Evolutionary conservation across 2,888 invertebrate genomes (phyloP), one percentile per base, ranked within the genome.

Genomic region (Glyphotaelius pellucidus): DNA sequence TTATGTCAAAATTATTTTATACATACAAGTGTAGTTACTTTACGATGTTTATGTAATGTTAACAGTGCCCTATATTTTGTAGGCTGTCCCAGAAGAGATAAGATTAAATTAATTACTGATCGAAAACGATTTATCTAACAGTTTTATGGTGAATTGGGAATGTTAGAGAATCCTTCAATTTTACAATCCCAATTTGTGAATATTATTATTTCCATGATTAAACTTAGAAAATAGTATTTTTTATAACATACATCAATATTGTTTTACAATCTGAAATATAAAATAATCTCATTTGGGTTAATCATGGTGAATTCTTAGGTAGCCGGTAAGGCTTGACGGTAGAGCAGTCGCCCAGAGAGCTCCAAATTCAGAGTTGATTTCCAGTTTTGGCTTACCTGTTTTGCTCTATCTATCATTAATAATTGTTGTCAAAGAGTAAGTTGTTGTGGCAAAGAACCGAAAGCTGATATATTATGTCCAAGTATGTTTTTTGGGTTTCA

Each of bases 1-100:
- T 67, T 67, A 86, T 86, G 42, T 86, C 42, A 38, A 86, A 86
- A 42, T 86, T 38, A 35, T 86, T 86, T 86, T 86, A 86, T 86
- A 86, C 42, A 86, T 47, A 25, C 25, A n/a, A 25, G 14, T 32
- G 14, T 85, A 85, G 85, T 85, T 35, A 85, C n/a, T 42, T 38
- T 15, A 83, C 9, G 35, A 83, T 83, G 32, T 32, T 32, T 83
- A 83, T 83, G 35, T 35, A 83, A 83, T 35, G 35, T 83, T 83
- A 83, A 86, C 3, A 47, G 86, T 47, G 86, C 86, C 86, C 86
- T 67, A 67, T 67, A 67, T 67, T 67, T 67, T 67, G n/a, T 67
- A 67, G 67, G 67, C 67, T 67, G 25, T n/a, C 67, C 67, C 47
- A 47, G 38, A 38, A 38, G 15, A 52, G 15, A 67, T 67, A 67